Conservation (phyloP, 2,888 invertebrate genomes). For the Sesamia inferens region DNA sequence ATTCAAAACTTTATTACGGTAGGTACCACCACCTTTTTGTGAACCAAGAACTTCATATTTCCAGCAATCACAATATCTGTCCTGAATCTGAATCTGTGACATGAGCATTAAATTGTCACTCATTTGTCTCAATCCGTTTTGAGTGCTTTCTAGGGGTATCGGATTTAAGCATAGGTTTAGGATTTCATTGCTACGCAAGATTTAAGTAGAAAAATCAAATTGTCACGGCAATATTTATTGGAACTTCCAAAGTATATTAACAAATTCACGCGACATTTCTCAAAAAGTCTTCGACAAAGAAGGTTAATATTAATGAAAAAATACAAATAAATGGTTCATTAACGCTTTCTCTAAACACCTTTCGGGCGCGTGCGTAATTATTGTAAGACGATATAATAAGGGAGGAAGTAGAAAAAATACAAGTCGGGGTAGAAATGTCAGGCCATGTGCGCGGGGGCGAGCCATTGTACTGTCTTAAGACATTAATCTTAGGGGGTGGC, state of each 20-base stretch:
- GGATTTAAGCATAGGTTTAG: neutral
- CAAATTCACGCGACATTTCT: constrained; percentile 48
- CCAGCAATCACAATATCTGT: neutral
- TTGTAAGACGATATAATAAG: constrained; percentile 80
- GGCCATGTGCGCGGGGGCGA: constrained; percentile 85
- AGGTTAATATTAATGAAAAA: constrained; percentile 55
- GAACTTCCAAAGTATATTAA: constrained; percentile 32
- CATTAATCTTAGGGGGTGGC: constrained; percentile 86
- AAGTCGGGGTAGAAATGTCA: constrained; percentile 82
- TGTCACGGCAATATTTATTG: constrained; percentile 3
- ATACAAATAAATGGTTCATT: constrained; percentile 77
- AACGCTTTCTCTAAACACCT: constrained; percentile 87
- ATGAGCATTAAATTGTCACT: constrained; percentile 1
- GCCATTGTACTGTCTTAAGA: constrained; percentile 82
- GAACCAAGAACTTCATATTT: neutral
- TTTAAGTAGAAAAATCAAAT: neutral
- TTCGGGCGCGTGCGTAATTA: constrained; percentile 85
- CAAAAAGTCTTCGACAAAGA: constrained; percentile 53
- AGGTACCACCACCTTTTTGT: neutral
- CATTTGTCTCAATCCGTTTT: neutral
- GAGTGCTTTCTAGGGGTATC: neutral
- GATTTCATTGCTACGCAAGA: no score
- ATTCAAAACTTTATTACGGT: constrained; percentile 4
- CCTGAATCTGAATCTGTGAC: neutral
- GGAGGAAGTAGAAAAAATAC: constrained; percentile 81